Conservation (phyloP, 2,888 invertebrate genomes). For the Drosophila phalerata region DNA sequence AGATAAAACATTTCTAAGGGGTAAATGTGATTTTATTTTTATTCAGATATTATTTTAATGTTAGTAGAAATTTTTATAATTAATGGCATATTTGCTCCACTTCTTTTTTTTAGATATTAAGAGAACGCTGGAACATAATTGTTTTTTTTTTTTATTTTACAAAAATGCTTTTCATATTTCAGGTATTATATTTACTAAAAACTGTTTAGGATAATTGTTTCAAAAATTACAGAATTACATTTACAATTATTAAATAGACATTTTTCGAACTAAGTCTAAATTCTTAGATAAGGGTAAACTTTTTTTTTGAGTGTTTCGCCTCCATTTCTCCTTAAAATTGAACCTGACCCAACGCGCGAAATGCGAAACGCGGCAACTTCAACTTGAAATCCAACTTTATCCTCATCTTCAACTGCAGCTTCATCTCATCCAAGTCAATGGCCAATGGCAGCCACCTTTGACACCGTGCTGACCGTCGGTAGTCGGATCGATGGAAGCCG, state of each 20-base stretch:
- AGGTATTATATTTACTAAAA: background rate
- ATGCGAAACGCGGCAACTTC: constrained; percentile 65
- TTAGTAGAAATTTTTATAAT: too few species aligned
- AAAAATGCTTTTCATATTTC: background rate
- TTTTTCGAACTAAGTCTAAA: too few species aligned
- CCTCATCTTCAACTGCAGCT: constrained; percentile 13
- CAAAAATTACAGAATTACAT: background rate
- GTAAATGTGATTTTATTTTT: too few species aligned
- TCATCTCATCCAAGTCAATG: constrained; percentile 38
- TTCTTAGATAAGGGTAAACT: too few species aligned
- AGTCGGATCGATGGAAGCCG: constrained; percentile 36
- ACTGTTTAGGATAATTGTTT: background rate
- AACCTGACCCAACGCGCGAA: constrained; percentile 73
- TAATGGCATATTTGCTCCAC: too few species aligned
- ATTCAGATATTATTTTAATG: too few species aligned
- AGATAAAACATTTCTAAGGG: too few species aligned
- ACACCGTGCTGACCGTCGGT: constrained; percentile 41
- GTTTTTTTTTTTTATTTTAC: background rate
- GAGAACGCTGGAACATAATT: background rate
- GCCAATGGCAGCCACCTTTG: constrained; percentile 53
- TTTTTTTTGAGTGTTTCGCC: constrained; percentile 31
- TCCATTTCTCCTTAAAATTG: constrained; percentile 65
- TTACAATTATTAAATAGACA: too few species aligned
- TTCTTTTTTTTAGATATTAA: background rate
- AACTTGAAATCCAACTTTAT: constrained; percentile 6